A percentile compares a stretch with the other conserved stretches of the same genome.
Conservation (phyloP, 2,888 invertebrate species). For the Dinocampus coccinellae region DNA sequence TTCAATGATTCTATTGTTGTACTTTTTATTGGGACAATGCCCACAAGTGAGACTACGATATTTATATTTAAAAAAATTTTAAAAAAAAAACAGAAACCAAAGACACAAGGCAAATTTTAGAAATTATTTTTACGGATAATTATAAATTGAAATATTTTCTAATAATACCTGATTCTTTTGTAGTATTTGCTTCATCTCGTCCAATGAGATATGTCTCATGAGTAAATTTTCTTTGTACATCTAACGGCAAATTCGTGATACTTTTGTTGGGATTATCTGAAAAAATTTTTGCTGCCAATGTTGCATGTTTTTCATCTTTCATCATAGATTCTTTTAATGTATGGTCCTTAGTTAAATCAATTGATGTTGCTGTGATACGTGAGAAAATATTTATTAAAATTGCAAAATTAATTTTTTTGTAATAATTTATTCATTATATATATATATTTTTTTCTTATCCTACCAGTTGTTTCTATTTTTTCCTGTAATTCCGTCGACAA, state of each 20-base stretch:
- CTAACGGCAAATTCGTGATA: constrained; percentile 15
- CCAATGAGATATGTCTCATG: constrained; percentile 16
- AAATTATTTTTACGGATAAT: not conserved
- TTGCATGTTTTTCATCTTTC: not conserved
- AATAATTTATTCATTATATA: not conserved
- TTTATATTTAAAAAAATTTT: not conserved
- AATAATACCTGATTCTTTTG: not conserved
- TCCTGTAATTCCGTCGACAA: not conserved
- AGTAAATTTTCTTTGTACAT: constrained; percentile 23
- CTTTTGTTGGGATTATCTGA: not conserved
- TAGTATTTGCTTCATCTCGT: not conserved
- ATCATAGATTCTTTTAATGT: not conserved
- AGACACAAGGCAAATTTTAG: too few species aligned
- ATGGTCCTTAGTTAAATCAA: too few species aligned
- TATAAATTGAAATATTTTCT: not conserved
- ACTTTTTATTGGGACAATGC: not conserved
- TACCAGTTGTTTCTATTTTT: not conserved
- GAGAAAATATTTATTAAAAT: too few species aligned
- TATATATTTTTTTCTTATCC: not conserved
- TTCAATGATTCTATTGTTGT: not conserved
- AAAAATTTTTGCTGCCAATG: not conserved
- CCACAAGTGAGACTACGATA: too few species aligned
- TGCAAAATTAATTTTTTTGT: not conserved
- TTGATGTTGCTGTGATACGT: not conserved
- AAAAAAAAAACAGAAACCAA: too few species aligned